Evolutionary conservation across 2,797 vertebrate genomes (phyloP), one percentile per base, ranked within the genome.

Genomic region (Myripristis murdjan): DNA sequence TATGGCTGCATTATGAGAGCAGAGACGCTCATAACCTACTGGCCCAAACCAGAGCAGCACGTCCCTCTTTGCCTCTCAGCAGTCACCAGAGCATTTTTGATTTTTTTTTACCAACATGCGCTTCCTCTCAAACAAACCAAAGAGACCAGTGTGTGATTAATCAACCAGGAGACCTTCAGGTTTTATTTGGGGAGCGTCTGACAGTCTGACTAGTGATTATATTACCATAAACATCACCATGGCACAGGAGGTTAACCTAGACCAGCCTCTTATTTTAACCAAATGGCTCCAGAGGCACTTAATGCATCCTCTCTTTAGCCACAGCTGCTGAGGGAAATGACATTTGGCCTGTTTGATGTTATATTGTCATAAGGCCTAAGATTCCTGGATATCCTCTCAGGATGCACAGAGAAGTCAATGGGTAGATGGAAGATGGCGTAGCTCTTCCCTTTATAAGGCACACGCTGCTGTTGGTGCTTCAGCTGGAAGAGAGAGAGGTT

Each of bases 381-480:
- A 85, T 85, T 87, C 75, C 84, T 89, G 84, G 76, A 88, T 89
- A 82, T 89, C 84, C 87, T 87, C 85, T 82, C 83, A 87, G 91
- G 89, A 92, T 89, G 78, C 65, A 67, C 59, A 41, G 71, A 67
- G 69, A 64, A 73, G 48, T 56, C 69, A 41, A 46, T 43, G 4
- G 48, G 54, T 52, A 52, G 14, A 37, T n/a, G 48, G 78, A 81
- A 77, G 75, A 81, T 70, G 75, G 57, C 46, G 69, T 71, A 39
- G 55, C 69, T 82, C 56, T 71, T 81, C n/a, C 58, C 52, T 83
- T 26, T 70, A 66, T 68, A 75, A 79, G 70, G 71, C 82, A 63
- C 53, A 1, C 61, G 64, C 31, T 24, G 54, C 54, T 52, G 57
- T 56, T 55, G 81, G 23, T 41, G 61, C 31, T 41, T 73, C 63